Conservation (phyloP, 2,113 vertebrate genomes). For the Thalassoma bifasciatum region DNA sequence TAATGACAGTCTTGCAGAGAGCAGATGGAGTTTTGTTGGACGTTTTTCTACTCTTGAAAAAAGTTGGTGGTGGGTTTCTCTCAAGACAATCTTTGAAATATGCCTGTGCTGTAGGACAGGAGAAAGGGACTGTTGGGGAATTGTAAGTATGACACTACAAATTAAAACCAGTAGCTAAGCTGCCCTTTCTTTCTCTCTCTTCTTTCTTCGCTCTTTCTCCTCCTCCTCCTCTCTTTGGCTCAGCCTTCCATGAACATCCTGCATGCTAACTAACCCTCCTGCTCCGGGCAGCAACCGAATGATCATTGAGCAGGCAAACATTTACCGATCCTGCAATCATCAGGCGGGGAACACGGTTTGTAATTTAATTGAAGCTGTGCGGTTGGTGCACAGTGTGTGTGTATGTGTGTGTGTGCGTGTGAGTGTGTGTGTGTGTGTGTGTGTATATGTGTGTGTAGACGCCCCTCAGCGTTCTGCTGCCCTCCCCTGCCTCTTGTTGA, state of each 20-base stretch:
- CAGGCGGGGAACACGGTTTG: constrained; percentile 48
- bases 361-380: constrained; percentile 64
- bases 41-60: too few relatives aligned
- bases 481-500: constrained; percentile 63
- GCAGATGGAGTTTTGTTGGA: too few relatives aligned
- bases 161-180: not conserved
- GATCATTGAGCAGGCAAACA: constrained; percentile 55
- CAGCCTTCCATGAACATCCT: constrained; percentile 45
- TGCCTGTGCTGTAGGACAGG: too few relatives aligned
- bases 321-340: constrained; percentile 60
- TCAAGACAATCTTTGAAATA: too few relatives aligned
- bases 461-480: constrained; percentile 43
- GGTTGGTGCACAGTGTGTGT: constrained; percentile 29
- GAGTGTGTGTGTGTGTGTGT: constrained; percentile 27
- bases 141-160: not conserved
- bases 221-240: constrained; percentile 25
- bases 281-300: constrained; percentile 47
- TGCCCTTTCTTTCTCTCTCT: not conserved
- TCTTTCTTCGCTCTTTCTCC: not conserved
- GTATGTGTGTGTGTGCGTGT: constrained; percentile 34
- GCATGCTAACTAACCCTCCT: constrained; percentile 52
- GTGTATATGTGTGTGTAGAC: constrained; percentile 21
- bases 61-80: too few relatives aligned
- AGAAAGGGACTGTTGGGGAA: not conserved
- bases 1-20: too few relatives aligned